phyloP scores from a whole-genome alignment of 2,888 invertebrate species.

The Orthonychiurus folsomi region DNA sequence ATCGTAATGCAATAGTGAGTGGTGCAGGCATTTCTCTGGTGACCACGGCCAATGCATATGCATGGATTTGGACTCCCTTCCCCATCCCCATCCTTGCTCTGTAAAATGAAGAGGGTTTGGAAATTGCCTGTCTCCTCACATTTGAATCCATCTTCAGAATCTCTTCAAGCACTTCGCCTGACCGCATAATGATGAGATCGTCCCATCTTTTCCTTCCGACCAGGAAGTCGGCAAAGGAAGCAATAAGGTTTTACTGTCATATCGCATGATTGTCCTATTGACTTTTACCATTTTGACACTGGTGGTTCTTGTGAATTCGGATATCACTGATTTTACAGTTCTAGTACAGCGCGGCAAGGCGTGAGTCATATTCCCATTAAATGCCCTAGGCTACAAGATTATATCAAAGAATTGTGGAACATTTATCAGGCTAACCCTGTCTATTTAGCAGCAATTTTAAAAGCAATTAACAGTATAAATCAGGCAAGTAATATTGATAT shows the following conservation, averaged over 20 bases:
- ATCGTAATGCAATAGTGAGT: not conserved
- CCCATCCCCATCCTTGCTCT: not conserved
- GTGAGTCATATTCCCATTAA: no score
- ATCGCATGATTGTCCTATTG: not conserved
- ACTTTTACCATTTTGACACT: not conserved
- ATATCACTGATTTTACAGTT: no score
- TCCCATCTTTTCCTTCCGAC: not conserved
- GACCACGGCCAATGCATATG: not conserved
- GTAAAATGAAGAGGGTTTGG: not conserved
- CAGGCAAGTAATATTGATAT: no score
- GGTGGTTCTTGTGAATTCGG: not conserved
- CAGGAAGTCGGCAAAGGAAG: not conserved
- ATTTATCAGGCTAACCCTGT: no score
- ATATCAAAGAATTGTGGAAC: no score
- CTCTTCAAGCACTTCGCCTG: no score
- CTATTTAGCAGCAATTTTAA: no score
- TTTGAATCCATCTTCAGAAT: no score
- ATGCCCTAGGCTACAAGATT: no score
- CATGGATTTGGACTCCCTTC: not conserved
- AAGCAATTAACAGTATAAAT: no score
- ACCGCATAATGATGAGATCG: not conserved
- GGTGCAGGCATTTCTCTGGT: no score
- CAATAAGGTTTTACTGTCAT: not conserved
- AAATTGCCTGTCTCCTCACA: not conserved
- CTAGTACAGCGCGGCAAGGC: no score